These are phyloP conservation scores for Pycnomerus fuliginosus DNA, from an alignment of 2,888 invertebrate genomes.

Conservation along the genomic window DNA sequence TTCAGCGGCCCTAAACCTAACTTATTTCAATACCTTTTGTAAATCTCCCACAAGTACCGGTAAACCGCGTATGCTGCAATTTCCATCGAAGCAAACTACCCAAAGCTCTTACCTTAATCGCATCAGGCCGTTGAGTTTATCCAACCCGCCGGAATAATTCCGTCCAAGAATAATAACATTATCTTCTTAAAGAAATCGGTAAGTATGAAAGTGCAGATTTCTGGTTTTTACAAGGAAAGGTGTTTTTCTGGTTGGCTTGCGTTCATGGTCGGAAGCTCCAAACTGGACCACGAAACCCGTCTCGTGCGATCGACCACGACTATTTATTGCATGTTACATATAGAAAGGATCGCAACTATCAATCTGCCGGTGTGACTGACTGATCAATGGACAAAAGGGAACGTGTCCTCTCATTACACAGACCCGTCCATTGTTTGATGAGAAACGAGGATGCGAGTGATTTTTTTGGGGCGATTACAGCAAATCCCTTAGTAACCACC, in stretches of 20 bases:
- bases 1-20: no score
- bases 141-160: conserved; percentile 13
- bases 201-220: conserved; percentile 5
- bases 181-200: no score
- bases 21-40: no score
- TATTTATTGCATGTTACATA: conserved; percentile 11
- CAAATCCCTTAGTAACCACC: conserved; percentile 19
- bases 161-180: no score
- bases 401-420: conserved; percentile 7
- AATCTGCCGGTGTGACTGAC: conserved; percentile 13
- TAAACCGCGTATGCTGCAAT: no score
- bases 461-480: conserved; percentile 13
- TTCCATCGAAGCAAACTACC: no score
- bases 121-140: conserved; percentile 17
- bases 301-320: conserved; percentile 13
- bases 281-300: conserved; percentile 14
- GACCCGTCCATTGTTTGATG: conserved; percentile 11
- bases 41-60: no score
- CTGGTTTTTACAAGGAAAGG: conserved; percentile 12
- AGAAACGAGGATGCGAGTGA: conserved; percentile 3
- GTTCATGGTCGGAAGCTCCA: conserved; percentile 11
- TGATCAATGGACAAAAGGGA: conserved; percentile 14
- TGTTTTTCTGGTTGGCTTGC: conserved; percentile 19
- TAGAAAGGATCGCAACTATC: conserved; percentile 2
- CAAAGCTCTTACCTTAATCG: conserved; percentile 17